Base-by-base conservation (phyloP, 1,140 invertebrate species). In the honey bee (Apis mellifera) region DNA sequence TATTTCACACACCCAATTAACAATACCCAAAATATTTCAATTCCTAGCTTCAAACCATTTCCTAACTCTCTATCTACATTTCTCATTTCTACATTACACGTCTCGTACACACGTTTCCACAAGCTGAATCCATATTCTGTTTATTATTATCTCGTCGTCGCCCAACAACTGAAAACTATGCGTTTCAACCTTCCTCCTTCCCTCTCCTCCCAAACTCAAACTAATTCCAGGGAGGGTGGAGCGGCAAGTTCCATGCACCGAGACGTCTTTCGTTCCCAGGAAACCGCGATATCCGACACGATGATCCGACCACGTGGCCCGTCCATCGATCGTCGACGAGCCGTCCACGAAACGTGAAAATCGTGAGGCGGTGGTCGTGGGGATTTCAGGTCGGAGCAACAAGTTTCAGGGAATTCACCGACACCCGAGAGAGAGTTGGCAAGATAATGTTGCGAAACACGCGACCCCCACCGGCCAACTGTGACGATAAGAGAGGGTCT, bases 381-480 rank as follows among this genome's bases (percentile, higher is more conserved):
- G 52, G 55, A 59, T 69, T 72, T 64, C 74, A 57, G 74, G 19
- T 77, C 80, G 75, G 69, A 79, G 86, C 86, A 87, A 87, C 86
- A 87, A 87, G 85, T 87, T 76, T 55, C 82, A 71, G 64, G n/a
- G 83, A 64, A 73, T 80, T 48, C n/a, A 17, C 15, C 62, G 50
- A 17, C 78, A 7, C 55, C 55, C 21, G n/a, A 17, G 48, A 26
- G 26, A 50, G 57, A 21, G 23, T 60, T 62, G 12, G n/a, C 21
- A 26, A 55, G 68, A 62, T 42, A 73, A 79, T 72, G 48, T 64
- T 55, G 50, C 17, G 68, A 52, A 72, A 60, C 77, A 62, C 15
- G 68, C 68, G 57, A 72, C 57, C 48, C 15, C 15, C 32, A 19
- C 64, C 15, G n/a, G 15, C 21, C 55, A 42, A n/a, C 26, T 50